A percentile compares a stretch with the other conserved stretches of the same genome.
phyloP scores from a whole-genome alignment of 2,888 invertebrate genomes.

The Candidula unifasciata region DNA sequence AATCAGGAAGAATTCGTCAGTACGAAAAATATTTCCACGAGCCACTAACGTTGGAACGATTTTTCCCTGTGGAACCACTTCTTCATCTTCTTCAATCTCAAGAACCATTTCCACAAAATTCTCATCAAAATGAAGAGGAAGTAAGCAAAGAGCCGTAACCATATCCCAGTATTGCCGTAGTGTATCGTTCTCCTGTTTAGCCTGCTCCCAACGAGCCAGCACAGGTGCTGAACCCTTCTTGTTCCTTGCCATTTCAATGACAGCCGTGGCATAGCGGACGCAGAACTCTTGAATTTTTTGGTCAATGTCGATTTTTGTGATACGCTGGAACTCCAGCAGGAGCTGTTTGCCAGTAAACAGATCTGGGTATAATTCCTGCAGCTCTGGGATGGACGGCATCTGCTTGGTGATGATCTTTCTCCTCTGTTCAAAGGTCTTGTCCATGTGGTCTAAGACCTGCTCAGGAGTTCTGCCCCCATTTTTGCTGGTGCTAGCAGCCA shows the following conservation, averaged over 20 bases:
- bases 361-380: conserved; percentile 69
- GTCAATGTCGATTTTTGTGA: conserved; percentile 71
- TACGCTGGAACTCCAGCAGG: conserved; percentile 70
- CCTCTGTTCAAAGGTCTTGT: conserved; percentile 70
- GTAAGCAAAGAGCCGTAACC: conserved; percentile 71
- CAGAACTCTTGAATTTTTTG: conserved; percentile 73
- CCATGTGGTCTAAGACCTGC: conserved; percentile 68
- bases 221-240: conserved; percentile 66
- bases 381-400: conserved; percentile 68
- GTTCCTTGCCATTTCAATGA: conserved; percentile 65
- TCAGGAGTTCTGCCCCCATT: conserved; percentile 61
- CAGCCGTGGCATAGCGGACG: conserved; percentile 69
- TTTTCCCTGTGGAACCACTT: conserved; percentile 70
- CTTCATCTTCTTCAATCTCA: conserved; percentile 69
- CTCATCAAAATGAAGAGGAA: conserved; percentile 70
- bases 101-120: conserved; percentile 72
- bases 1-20: conserved; percentile 72
- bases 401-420: conserved; percentile 70
- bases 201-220: conserved; percentile 67
- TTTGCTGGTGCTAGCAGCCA: conserved; percentile 46
- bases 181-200: conserved; percentile 69
- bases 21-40: conserved; percentile 70
- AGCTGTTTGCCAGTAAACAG: conserved; percentile 71
- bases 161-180: conserved; percentile 74
- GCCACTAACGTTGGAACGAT: conserved; percentile 74